Base-by-base conservation (phyloP, 1,140 invertebrate species). In the Heliconius himera region DNA sequence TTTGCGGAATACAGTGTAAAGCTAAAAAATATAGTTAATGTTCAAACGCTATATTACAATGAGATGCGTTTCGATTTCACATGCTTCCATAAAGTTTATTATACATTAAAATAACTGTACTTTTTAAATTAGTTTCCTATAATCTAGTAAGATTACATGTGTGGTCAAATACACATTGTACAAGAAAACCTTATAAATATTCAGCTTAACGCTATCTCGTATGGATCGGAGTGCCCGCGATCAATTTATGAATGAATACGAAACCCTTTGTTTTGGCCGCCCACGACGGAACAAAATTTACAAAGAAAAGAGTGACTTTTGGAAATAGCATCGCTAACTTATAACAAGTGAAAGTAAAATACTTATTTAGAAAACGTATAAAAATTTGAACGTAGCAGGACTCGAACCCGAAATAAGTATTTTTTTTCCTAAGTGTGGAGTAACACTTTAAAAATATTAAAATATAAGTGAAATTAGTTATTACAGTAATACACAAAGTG, bases 161-260 rank as follows among this genome's bases (percentile, higher is more conserved):
- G 51, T 60, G 70, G 70, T 80, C 70, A 74, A 73, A 77, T 46
- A 72, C 41, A 16, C 70, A 74, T 36, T 74, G 60, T 76, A 83
- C 51, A 79, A 72, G 80, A 78, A 77, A 78, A 70, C 29, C 38
- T 73, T 78, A 83, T 81, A 81, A 82, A 82, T 78, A 78, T 81
- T 78, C 79, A 81, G 41, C 51, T 72, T 78, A 78, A 81, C 74
- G 77, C 74, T 83, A 83, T 83, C 82, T 81, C 66, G 70, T 33
- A 81, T 56, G 71, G 70, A 83, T 83, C 82, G 56, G 36, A 78
- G 54, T 38, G 75, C 71, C 74, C 71, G 76, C 56, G 76, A 83
- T 83, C 82, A 81, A 83, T 81, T 83, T 81, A 83, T 83, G 82
- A 83, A 83, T 78, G 76, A 81, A 81, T 81, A 81, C 77, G 33